Conservation (phyloP, 2,888 invertebrate species). For the Apeira syringaria region DNA sequence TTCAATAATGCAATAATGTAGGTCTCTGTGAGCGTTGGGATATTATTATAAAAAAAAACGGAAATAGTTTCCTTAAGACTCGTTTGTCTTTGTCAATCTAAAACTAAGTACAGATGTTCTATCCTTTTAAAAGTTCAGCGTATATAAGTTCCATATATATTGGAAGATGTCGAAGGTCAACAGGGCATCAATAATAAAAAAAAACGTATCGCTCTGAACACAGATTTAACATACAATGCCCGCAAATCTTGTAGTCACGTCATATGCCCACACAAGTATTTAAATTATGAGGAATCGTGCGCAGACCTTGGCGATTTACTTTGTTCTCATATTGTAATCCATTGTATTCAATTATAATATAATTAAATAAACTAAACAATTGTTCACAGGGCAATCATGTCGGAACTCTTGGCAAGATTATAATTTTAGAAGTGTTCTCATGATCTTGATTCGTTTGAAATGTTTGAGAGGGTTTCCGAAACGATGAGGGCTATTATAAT, state of each 20-base stretch:
- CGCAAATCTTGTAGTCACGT: slow-evolving; percentile 15
- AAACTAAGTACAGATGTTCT: too few relatives aligned
- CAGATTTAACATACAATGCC: slow-evolving; percentile 28
- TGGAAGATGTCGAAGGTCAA: slow-evolving; percentile 1
- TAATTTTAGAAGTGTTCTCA: slow-evolving; percentile 32
- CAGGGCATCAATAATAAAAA: slow-evolving; percentile 4
- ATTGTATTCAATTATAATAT: slow-evolving; percentile 35
- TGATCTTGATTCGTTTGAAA: slow-evolving; percentile 20
- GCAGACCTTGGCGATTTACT: slow-evolving; percentile 29
- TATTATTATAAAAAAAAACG: too few relatives aligned
- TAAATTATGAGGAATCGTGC: slow-evolving; percentile 15
- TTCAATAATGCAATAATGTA: too few relatives aligned
- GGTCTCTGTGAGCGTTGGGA: too few relatives aligned
- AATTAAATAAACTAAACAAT: slow-evolving; percentile 36
- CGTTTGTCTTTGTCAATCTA: too few relatives aligned
- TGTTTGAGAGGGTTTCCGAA: slow-evolving; percentile 4
- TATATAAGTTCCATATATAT: neutral
- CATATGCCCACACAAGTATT: slow-evolving; percentile 11
- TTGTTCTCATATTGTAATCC: slow-evolving; percentile 33
- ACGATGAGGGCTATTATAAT: neutral
- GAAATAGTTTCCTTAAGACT: too few relatives aligned
- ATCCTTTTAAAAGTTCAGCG: too few relatives aligned
- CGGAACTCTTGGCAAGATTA: slow-evolving; percentile 32
- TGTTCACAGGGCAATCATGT: slow-evolving; percentile 34
- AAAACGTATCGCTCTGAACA: neutral